A percentile compares a stretch with the other conserved stretches of the same genome.
These are phyloP conservation scores for Charadrius vociferus DNA, from an alignment of 2,113 vertebrate species.

Conservation along the genomic window DNA sequence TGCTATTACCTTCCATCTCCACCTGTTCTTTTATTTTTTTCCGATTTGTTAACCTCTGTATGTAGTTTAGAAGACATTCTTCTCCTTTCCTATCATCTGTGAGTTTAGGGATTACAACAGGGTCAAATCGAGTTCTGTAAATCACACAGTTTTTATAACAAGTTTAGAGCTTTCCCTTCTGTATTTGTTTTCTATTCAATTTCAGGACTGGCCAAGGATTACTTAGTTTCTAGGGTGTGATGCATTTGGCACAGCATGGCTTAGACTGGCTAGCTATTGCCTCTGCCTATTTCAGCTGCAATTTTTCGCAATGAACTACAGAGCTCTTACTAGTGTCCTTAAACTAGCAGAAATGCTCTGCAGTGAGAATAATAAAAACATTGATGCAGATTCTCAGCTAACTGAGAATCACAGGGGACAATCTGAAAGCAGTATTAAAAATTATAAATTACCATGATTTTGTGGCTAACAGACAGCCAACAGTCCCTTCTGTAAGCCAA, in stretches of 20 bases:
- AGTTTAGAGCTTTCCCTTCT: background rate
- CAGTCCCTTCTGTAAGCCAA: background rate
- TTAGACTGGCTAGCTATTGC: background rate
- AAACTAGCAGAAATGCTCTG: background rate
- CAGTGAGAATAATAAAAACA: background rate
- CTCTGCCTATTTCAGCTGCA: background rate
- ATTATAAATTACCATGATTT: background rate
- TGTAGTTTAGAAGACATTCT: background rate
- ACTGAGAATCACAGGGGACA: background rate
- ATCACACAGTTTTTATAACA: background rate
- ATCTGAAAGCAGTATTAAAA: background rate
- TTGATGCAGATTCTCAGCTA: background rate
- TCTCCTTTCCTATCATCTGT: background rate
- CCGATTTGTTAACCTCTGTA: background rate
- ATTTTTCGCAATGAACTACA: background rate
- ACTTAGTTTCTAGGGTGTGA: background rate
- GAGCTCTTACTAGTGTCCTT: background rate
- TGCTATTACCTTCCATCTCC: background rate
- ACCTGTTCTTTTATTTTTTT: background rate
- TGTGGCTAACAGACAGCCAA: background rate
- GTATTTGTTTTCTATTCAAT: background rate
- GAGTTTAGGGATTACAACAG: background rate
- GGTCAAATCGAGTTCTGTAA: background rate
- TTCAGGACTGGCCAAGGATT: background rate
- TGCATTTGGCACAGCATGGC: background rate